A percentile compares a stretch with the other conserved stretches of the same genome.
Conservation (phyloP, 1,140 invertebrate species). For the Ceratina japonica region DNA sequence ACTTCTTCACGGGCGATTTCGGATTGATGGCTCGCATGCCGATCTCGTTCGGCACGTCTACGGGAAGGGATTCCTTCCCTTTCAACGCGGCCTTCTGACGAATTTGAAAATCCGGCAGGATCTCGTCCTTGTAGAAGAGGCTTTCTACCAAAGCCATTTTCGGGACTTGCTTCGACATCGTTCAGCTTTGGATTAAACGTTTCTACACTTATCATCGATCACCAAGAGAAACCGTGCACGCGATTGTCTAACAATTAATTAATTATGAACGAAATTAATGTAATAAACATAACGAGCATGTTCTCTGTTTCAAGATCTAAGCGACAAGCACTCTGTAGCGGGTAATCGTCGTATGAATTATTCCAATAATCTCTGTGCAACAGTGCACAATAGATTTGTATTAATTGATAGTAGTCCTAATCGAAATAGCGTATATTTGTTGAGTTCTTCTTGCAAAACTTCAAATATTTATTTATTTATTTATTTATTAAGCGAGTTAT, state of each 20-base stretch:
- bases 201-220: background rate
- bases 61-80: constrained; percentile 3
- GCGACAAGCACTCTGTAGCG: too few species aligned
- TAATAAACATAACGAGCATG: background rate
- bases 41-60: background rate
- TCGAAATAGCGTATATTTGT: too few species aligned
- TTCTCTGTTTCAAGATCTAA: background rate
- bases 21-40: constrained; percentile 57
- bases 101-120: constrained; percentile 25
- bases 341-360: too few species aligned
- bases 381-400: too few species aligned
- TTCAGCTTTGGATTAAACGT: background rate
- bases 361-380: too few species aligned
- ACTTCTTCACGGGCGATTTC: constrained; percentile 45
- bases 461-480: too few species aligned
- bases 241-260: background rate
- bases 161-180: background rate
- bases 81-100: background rate
- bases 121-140: constrained; percentile 27
- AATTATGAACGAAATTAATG: constrained; percentile 12
- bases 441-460: too few species aligned
- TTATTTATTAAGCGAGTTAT: too few species aligned
- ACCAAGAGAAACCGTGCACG: constrained; percentile 11
- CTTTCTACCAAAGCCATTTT: background rate
- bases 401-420: too few species aligned